Percentiles rank a stretch among this genome's conserved stretches.
phyloP scores from a whole-genome alignment of 2,888 invertebrate species.

The Choristoneura rosaceana region DNA sequence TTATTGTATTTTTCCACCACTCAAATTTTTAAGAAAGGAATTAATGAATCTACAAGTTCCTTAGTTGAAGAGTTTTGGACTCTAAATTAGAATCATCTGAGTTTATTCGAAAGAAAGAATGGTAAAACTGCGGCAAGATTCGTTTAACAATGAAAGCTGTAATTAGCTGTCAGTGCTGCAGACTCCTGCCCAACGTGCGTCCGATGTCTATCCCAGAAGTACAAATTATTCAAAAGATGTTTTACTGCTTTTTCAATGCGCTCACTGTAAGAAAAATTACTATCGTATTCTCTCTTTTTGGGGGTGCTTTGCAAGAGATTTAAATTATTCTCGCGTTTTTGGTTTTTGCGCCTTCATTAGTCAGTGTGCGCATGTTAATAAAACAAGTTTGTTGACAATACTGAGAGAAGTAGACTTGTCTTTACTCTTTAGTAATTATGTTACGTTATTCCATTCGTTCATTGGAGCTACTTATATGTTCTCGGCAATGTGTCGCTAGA shows the following conservation, averaged over 20 bases:
- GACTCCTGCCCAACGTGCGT: constrained; percentile 65
- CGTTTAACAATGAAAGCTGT: constrained; percentile 81
- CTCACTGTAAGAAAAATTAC: constrained; percentile 55
- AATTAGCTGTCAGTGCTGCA: constrained; percentile 84
- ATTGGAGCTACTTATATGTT: background rate
- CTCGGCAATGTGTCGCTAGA: background rate
- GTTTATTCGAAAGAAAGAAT: constrained; percentile 52
- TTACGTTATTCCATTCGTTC: too few relatives aligned
- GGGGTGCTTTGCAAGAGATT: constrained; percentile 19
- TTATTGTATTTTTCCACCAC: constrained; percentile 84
- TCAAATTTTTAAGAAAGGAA: constrained; percentile 81
- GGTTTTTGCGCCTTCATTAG: background rate
- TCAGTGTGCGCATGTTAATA: background rate
- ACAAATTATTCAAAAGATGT: constrained; percentile 82
- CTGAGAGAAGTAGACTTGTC: too few relatives aligned
- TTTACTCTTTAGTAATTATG: too few relatives aligned
- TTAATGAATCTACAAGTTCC: constrained; percentile 69
- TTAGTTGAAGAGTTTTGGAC: constrained; percentile 56
- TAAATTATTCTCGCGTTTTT: background rate
- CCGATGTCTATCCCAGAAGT: constrained; percentile 76
- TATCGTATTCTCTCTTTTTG: constrained; percentile 55
- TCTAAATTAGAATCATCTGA: constrained; percentile 53
- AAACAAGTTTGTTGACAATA: too few relatives aligned
- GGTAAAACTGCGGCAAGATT: constrained; percentile 68
- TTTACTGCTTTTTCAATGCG: constrained; percentile 74